Evolutionary conservation across 2,113 vertebrate genomes (phyloP), one percentile per base, ranked within the genome.

Genomic region (Oryzias curvinotus): DNA sequence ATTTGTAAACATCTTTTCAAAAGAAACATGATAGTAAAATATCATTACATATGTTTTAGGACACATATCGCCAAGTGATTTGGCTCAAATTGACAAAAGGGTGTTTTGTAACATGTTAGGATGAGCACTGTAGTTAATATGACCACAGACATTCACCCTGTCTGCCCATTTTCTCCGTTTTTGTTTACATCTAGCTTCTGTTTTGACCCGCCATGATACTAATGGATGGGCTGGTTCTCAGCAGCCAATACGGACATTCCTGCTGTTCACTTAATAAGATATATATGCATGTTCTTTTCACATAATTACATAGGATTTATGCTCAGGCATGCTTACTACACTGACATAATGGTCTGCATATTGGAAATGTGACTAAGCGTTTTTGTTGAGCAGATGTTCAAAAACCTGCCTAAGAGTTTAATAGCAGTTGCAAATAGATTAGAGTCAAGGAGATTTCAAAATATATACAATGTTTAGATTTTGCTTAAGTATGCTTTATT

Each of bases 211-310:
- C 77, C 62, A 63, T 66, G 85, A 83, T 12, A 28, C 74, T 80
- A 69, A 82, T 77, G 64, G 25, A 57, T 45, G 10, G 6, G 65
- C 21, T 49, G 61, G 26, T 5, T 15, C 65, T 73, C 73, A 56
- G 64, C 42, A 53, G 59, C 52, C 16, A 48, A 21, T 59, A 45
- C 23, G 62, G 74, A 78, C 43, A 74, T 73, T 76, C 73, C 68
- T 57, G 74, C 77, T 83, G 84, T 84, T 86, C 5, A 2, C 17
- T 54, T 80, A 83, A 85, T 63, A 10, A 62, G 71, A 28, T 46
- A 42, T 71, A 76, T 65, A 71, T 77, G 65, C 73, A 74, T 55
- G 52, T 73, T 81, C 52, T 61, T 58, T 76, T 68, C 26, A 23
- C 60, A 52, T 85, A 81, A 87, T 87, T 57, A 67, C 69, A 46